phyloP scores from a whole-genome alignment of 2,113 vertebrate genomes.

The Pedionomus torquatus region DNA sequence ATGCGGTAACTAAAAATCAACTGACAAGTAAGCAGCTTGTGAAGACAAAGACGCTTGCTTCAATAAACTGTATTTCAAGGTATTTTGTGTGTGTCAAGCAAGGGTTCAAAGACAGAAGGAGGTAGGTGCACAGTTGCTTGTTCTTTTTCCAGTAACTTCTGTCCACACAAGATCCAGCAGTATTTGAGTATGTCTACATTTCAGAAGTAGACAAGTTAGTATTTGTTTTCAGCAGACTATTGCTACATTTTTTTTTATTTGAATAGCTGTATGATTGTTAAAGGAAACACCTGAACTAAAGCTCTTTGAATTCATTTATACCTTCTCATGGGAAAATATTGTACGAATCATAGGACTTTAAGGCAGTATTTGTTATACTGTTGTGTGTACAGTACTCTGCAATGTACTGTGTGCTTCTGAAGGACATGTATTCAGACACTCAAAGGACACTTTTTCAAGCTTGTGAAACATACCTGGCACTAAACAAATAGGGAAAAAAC shows the following conservation, averaged over 20 bases:
- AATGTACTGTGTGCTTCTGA: not conserved
- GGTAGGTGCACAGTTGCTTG: not conserved
- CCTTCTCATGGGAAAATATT: not conserved
- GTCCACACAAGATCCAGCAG: not conserved
- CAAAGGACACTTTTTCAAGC: not conserved
- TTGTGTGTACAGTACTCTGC: too few species aligned
- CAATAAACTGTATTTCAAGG: not conserved
- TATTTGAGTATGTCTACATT: not conserved
- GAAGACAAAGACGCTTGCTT: not conserved
- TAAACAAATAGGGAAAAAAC: accelerated
- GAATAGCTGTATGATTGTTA: not conserved
- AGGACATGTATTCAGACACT: not conserved
- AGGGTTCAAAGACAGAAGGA: not conserved
- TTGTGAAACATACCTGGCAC: not conserved
- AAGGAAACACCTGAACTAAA: not conserved
- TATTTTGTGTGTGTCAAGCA: not conserved
- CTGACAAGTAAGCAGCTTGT: not conserved
- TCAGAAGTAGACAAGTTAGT: not conserved
- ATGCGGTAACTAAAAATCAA: not conserved
- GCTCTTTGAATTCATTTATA: not conserved
- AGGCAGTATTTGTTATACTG: not conserved
- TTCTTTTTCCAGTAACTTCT: not conserved
- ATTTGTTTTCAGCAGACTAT: not conserved
- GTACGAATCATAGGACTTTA: not conserved
- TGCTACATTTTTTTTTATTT: not conserved